Evolutionary conservation across 2,113 vertebrate genomes (phyloP), one percentile per base, ranked within the genome.

Genomic region (Gnathonemus longibarbis): DNA sequence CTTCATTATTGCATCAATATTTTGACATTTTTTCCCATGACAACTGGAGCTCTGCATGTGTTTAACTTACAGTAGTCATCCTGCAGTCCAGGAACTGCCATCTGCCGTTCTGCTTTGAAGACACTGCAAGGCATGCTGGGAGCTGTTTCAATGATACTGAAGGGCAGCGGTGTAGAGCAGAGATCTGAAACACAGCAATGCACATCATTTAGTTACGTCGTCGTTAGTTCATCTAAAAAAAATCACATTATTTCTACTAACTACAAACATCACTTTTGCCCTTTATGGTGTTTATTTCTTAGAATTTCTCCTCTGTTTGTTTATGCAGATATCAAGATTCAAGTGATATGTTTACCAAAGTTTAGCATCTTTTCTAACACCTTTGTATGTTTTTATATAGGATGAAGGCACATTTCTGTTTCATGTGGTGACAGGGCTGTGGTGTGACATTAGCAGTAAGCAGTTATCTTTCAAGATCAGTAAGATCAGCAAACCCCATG

Each of bases 1-100:
- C 74, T 17, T 80, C 74, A 35, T 80, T 84, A 24, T 5, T 24
- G 6, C 9, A 19, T 42, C 6, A 21, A 21, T 45, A 24, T 13
- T 48, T 49, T 50, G n/a, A 27, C 1, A n/a, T 50, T 42, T 49
- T 46, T 3, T 11, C 13, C 17, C 24, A 56, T 56, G 19, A 56
- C 53, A 66, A 27, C 62, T 70, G n/a, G n/a, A 31, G 11, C 50
- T 19, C 35, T 39, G 15, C 31, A 39, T 56, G 27, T 87, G 27
- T 56, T 87, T 21, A 5, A 62, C 87, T 96, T 94, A 96, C 95
- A 96, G 89, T 96, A 96, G 91, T 97, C 96, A 89, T 97, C 93
- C 52, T 87, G 90, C 88, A 97, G 94, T 3, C 94, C 95, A 8
- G 92, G 91, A n/a, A 96, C 91, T 62, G 94, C 94, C 91, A 96